phyloP scores from a whole-genome alignment of 1,140 invertebrate species.

The Drosophila nannoptera region DNA sequence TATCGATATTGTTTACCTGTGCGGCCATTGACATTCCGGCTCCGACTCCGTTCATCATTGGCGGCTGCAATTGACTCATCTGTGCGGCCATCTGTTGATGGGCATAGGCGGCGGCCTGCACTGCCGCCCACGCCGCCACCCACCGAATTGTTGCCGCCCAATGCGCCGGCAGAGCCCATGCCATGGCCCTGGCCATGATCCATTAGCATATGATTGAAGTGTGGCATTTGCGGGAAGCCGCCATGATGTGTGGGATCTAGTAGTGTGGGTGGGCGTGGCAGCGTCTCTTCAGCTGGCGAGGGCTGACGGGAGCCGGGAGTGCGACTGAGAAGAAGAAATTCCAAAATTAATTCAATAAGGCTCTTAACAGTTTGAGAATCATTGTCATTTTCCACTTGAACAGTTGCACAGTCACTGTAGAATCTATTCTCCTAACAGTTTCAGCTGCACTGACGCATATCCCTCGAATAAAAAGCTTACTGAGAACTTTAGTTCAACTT shows the following conservation, averaged over 20 bases:
- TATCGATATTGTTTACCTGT: conserved; percentile 57
- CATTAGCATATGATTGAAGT: conserved; percentile 79
- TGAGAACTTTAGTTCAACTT: neutral
- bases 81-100: conserved; percentile 77
- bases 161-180: conserved; percentile 22
- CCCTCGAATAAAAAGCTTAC: neutral
- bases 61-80: conserved; percentile 78
- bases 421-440: conserved; percentile 1
- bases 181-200: conserved; percentile 71
- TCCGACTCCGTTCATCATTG: conserved; percentile 78
- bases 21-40: conserved; percentile 77
- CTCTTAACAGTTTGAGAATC: neutral
- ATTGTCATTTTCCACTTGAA: neutral
- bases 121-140: conserved; percentile 34
- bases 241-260: conserved; percentile 68
- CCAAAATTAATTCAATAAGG: neutral
- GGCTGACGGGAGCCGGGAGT: conserved; percentile 94
- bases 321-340: conserved; percentile 81
- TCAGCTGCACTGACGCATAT: neutral
- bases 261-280: conserved; percentile 67
- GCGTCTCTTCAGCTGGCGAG: conserved; percentile 89
- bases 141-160: conserved; percentile 40
- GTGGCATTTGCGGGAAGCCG: conserved; percentile 67
- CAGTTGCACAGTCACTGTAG: conserved; percentile 1
- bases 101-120: conserved; percentile 57